Conservation (phyloP, 2,113 vertebrate species). For the Empidonax traillii region DNA sequence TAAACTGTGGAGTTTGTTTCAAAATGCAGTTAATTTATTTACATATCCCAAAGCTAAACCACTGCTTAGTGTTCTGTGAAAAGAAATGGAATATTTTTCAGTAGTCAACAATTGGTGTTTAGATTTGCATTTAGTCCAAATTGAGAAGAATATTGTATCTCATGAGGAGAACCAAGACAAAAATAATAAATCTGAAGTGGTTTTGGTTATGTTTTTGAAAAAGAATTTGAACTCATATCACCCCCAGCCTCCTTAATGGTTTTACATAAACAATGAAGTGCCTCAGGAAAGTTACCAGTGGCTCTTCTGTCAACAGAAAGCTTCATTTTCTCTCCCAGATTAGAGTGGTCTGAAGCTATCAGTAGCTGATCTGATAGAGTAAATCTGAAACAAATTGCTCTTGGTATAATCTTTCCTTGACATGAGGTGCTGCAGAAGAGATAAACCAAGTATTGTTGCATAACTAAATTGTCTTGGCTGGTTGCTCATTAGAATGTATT, state of each 20-base stretch:
- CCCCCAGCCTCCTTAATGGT: neutral
- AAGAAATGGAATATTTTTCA: slow-evolving; percentile 27
- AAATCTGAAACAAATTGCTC: slow-evolving; percentile 82
- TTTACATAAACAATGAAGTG: slow-evolving; percentile 52
- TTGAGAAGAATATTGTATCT: neutral
- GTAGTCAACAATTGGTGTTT: neutral
- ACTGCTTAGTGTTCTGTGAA: neutral
- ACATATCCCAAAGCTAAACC: slow-evolving; percentile 9
- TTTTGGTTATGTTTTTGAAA: neutral
- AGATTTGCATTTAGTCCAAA: neutral
- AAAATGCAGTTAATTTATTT: slow-evolving; percentile 45
- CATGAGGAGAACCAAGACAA: neutral
- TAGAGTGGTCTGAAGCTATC: slow-evolving; percentile 73
- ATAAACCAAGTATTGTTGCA: slow-evolving; percentile 40
- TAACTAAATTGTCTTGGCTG: slow-evolving; percentile 8
- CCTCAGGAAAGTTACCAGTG: slow-evolving; percentile 63
- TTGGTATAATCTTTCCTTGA: slow-evolving; percentile 66
- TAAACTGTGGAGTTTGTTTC: slow-evolving; percentile 4
- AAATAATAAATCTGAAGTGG: neutral
- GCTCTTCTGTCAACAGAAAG: slow-evolving; percentile 62
- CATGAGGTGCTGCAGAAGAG: slow-evolving; percentile 41
- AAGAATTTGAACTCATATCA: neutral
- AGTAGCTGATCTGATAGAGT: slow-evolving; percentile 71
- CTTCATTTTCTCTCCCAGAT: slow-evolving; percentile 67
- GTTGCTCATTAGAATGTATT: neutral